These are phyloP conservation scores for Anoura caudifer DNA, from an alignment of 2,113 vertebrate species.

Conservation along the genomic window DNA sequence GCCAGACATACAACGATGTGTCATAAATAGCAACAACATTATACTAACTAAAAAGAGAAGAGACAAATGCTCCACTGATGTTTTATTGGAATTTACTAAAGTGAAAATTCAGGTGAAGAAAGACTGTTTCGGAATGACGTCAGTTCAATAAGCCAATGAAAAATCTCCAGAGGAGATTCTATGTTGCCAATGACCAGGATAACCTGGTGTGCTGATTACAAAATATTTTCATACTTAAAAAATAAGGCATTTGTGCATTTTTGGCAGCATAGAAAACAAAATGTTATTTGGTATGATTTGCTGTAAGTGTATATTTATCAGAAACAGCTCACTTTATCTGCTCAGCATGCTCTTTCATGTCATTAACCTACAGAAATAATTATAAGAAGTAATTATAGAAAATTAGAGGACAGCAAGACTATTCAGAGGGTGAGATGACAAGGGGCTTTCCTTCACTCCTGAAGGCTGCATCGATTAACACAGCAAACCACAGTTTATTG, in stretches of 20 bases:
- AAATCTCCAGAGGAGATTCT: background rate
- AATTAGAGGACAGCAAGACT: constrained; percentile 72
- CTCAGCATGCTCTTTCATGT: constrained; percentile 75
- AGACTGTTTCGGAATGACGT: constrained; percentile 17
- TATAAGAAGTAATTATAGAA: constrained; percentile 63
- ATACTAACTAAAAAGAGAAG: constrained; percentile 5
- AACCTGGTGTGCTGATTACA: background rate
- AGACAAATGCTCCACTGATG: background rate
- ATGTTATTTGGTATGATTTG: constrained; percentile 60
- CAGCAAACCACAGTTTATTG: background rate
- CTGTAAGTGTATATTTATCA: constrained; percentile 79
- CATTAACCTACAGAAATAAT: constrained; percentile 80
- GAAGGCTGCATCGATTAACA: constrained; percentile 46
- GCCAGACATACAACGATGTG: background rate
- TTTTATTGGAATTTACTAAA: constrained; percentile 20
- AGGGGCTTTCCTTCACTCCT: constrained; percentile 56
- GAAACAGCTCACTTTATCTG: constrained; percentile 74
- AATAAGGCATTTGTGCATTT: constrained; percentile 68
- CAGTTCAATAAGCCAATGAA: constrained; percentile 5
- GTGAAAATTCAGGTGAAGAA: constrained; percentile 25
- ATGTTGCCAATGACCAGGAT: background rate
- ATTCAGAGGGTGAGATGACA: constrained; percentile 61
- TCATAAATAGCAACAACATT: background rate
- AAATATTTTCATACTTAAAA: constrained; percentile 49
- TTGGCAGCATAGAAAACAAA: constrained; percentile 68